Evolutionary conservation across 2,797 vertebrate genomes (phyloP).

Genomic region (Emydoidea blandingii): DNA sequence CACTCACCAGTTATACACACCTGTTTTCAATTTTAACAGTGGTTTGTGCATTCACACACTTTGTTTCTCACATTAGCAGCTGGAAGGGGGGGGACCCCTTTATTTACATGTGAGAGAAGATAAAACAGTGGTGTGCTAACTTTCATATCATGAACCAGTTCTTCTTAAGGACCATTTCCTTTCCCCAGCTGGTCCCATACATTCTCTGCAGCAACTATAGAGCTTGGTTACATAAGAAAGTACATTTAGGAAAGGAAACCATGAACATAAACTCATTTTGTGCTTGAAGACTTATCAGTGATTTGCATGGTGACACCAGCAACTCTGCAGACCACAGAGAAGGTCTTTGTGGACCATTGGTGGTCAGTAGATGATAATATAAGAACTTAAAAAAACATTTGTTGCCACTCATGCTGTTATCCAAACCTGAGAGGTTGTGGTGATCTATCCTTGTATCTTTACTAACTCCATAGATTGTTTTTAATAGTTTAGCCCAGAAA

Average conservation of each 20-base stretch:
- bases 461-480: background rate
- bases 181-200: background rate
- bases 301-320: background rate
- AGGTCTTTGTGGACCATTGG: background rate
- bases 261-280: background rate
- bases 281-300: background rate
- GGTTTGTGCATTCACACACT: background rate
- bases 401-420: background rate
- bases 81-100: background rate
- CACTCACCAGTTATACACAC: background rate
- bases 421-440: background rate
- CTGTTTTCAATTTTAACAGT: background rate
- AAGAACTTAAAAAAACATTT: background rate
- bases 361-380: background rate
- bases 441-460: background rate
- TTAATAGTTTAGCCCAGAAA: background rate
- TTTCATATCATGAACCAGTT: background rate
- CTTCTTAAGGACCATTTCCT: background rate
- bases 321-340: background rate
- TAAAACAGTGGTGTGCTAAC: background rate
- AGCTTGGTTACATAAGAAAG: background rate
- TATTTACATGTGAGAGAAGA: background rate
- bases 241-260: background rate
- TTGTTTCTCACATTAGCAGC: background rate
- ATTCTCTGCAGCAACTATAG: background rate